A percentile compares a stretch with the other conserved stretches of the same genome.
Conservation (phyloP, 2,888 invertebrate genomes). For the Hypercompe scribonia region DNA sequence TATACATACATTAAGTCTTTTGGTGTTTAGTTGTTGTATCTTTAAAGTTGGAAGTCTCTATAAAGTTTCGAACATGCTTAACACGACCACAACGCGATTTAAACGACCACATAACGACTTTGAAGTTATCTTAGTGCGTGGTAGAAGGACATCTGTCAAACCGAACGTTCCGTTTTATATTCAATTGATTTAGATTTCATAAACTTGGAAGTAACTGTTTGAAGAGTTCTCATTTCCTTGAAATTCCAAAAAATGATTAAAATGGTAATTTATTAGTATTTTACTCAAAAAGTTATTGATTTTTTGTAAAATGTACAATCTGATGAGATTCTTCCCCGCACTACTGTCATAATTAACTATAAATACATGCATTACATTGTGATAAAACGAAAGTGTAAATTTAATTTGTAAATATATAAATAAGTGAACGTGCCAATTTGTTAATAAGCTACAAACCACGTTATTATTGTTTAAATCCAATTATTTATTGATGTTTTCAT, state of each 20-base stretch:
- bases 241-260: not conserved
- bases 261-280: not conserved
- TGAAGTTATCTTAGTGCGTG: conserved; percentile 32
- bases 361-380: conserved; percentile 29
- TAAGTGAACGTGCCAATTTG: conserved; percentile 71
- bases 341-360: conserved; percentile 6
- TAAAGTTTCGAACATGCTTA: conserved; percentile 27
- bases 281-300: not conserved
- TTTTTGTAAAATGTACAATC: no score
- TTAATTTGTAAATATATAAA: conserved; percentile 62
- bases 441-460: conserved; percentile 52
- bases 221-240: no score
- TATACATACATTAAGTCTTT: conserved; percentile 22
- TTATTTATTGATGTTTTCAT: conserved; percentile 51
- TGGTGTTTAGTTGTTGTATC: conserved; percentile 40
- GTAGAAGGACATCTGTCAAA: conserved; percentile 19
- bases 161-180: not conserved
- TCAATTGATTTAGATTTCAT: not conserved
- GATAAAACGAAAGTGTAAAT: conserved; percentile 52
- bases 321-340: conserved; percentile 25
- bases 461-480: conserved; percentile 37
- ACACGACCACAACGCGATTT: conserved; percentile 33
- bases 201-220: not conserved
- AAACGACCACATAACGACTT: conserved; percentile 36
- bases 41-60: conserved; percentile 38